phyloP scores from a whole-genome alignment of 2,113 vertebrate genomes.

The Syngnathoides biaculeatus region DNA sequence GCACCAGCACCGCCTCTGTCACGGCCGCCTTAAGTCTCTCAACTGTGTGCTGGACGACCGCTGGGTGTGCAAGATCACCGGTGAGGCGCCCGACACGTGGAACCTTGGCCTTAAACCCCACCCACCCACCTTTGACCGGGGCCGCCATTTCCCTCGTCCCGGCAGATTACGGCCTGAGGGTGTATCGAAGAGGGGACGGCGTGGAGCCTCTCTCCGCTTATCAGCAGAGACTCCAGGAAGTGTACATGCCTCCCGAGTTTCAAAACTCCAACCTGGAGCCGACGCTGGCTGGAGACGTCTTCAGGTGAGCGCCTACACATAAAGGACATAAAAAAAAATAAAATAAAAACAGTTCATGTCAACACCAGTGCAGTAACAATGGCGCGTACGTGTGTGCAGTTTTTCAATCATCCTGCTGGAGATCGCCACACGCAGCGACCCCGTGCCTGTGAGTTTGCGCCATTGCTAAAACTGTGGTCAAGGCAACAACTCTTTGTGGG shows the following conservation, averaged over 20 bases:
- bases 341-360: neutral
- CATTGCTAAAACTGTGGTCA: neutral
- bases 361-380: neutral
- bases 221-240: constrained; percentile 67
- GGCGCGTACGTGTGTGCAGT: constrained; percentile 54
- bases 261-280: constrained; percentile 65
- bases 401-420: constrained; percentile 83
- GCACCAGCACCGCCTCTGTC: constrained; percentile 78
- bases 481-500: too few relatives aligned
- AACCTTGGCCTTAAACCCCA: neutral
- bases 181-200: constrained; percentile 72
- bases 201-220: constrained; percentile 58
- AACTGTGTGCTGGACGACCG: constrained; percentile 82
- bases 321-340: neutral
- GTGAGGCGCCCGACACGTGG: constrained; percentile 27
- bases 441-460: constrained; percentile 70
- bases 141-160: neutral
- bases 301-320: constrained; percentile 66
- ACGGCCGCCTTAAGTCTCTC: constrained; percentile 75
- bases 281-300: constrained; percentile 73
- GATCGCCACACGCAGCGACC: constrained; percentile 78
- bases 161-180: constrained; percentile 79
- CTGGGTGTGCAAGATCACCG: constrained; percentile 86
- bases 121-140: neutral
- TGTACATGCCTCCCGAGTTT: constrained; percentile 78